Percentiles rank a stretch among this genome's conserved stretches.
Conservation (phyloP, 2,113 vertebrate genomes). For the Labrus mixtus region DNA sequence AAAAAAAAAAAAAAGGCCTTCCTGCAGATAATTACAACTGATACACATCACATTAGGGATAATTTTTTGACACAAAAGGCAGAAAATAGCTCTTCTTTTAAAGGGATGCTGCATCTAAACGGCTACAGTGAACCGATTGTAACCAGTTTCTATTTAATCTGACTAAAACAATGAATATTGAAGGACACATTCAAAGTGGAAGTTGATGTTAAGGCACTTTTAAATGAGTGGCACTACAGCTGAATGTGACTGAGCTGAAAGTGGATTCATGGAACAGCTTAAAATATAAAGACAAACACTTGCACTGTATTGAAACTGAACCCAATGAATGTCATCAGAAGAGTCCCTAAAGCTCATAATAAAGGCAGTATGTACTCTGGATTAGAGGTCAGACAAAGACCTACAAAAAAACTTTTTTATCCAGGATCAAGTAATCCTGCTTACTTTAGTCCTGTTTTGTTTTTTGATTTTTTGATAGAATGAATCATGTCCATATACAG, state of each 20-base stretch:
- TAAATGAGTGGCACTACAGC: neutral
- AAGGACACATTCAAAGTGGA: constrained; percentile 2
- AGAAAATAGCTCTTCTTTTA: neutral
- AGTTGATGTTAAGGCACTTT: neutral
- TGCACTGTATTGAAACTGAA: neutral
- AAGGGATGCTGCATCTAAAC: neutral
- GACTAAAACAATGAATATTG: constrained; percentile 1
- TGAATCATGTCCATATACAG: too few species aligned
- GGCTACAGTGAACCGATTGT: neutral
- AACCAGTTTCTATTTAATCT: constrained; percentile 8
- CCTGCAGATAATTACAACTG: constrained; percentile 45
- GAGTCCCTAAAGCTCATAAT: too few species aligned
- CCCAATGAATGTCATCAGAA: neutral
- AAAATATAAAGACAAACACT: neutral
- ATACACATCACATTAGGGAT: constrained; percentile 45
- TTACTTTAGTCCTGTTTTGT: too few species aligned
- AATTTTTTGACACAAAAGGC: constrained; percentile 2
- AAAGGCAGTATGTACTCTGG: too few species aligned
- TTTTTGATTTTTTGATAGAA: too few species aligned
- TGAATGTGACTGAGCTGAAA: neutral
- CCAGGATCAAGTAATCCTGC: too few species aligned
- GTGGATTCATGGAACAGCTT: neutral
- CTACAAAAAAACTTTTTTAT: too few species aligned
- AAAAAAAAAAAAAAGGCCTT: constrained; percentile 41
- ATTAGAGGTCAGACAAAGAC: too few species aligned